Percentiles rank a stretch among this genome's conserved stretches.
phyloP scores from a whole-genome alignment of 2,797 vertebrate genomes.

The Sebastes reedi region DNA sequence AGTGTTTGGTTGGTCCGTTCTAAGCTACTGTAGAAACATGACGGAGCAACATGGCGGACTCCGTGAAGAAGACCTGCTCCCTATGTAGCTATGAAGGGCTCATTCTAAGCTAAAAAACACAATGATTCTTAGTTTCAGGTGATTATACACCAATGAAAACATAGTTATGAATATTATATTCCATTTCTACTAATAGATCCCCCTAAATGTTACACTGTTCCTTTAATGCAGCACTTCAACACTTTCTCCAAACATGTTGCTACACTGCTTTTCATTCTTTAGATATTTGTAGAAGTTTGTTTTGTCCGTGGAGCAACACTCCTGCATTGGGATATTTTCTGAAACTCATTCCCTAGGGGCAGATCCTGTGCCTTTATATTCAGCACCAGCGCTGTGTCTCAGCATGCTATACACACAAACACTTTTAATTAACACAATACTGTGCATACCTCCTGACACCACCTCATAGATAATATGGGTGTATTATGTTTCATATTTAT shows the following conservation, averaged over 20 bases:
- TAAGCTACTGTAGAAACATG: no score
- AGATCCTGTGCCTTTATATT: conserved; percentile 5
- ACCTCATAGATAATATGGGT: not conserved
- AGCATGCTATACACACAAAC: conserved; percentile 24
- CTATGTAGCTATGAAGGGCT: no score
- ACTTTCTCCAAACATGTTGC: conserved; percentile 16
- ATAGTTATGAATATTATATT: no score
- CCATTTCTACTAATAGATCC: no score
- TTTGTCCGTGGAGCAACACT: conserved; percentile 16
- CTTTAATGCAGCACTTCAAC: not conserved
- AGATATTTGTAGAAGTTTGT: not conserved
- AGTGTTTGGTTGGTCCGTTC: no score
- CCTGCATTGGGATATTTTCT: conserved; percentile 2
- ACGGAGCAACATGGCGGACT: no score
- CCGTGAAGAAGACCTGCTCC: no score
- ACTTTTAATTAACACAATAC: conserved; percentile 17
- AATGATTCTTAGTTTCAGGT: no score
- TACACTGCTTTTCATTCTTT: conserved; percentile 22
- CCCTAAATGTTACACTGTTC: no score
- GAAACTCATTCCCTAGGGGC: conserved; percentile 34
- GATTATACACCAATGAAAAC: no score
- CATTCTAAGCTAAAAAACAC: no score
- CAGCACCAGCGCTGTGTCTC: conserved; percentile 25
- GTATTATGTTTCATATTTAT: not conserved
- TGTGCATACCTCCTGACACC: not conserved